These are phyloP conservation scores for Vanacampus margaritifer DNA, from an alignment of 2,113 vertebrate species.

Conservation along the genomic window DNA sequence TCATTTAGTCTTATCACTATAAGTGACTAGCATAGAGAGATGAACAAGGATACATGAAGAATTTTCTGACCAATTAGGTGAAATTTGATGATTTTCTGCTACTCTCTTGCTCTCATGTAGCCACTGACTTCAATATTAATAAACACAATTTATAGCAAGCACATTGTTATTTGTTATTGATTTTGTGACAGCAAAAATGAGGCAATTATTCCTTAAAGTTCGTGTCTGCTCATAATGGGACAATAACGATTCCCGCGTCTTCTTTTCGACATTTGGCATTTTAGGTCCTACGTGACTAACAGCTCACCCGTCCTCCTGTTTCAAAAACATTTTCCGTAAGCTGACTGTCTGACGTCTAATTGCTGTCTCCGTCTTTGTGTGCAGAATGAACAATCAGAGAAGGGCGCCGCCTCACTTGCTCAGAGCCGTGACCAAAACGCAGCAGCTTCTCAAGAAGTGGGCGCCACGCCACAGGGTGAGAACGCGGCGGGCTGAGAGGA, in stretches of 20 bases:
- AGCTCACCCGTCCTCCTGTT: neutral
- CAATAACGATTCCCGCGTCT: neutral
- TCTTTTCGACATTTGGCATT: neutral
- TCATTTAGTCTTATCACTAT: too few relatives aligned
- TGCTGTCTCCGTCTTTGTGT: constrained; percentile 9
- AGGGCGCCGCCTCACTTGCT: neutral
- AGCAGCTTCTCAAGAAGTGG: constrained; percentile 56
- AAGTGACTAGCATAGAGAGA: too few relatives aligned
- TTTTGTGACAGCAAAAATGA: too few relatives aligned
- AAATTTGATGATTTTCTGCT: too few relatives aligned
- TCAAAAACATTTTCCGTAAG: constrained; percentile 2
- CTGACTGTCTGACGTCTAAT: constrained; percentile 14
- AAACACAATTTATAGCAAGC: too few relatives aligned
- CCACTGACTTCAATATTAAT: too few relatives aligned
- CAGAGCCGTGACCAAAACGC: constrained; percentile 19
- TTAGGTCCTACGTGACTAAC: neutral
- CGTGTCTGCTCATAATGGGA: neutral
- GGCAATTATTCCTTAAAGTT: neutral
- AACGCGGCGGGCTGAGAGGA: constrained; percentile 29
- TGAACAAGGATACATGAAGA: too few relatives aligned
- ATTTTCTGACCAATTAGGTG: too few relatives aligned
- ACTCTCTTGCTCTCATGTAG: too few relatives aligned
- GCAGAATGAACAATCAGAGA: constrained; percentile 30
- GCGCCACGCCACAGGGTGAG: constrained; percentile 32
- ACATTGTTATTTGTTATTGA: too few relatives aligned